These are phyloP conservation scores for Megaleporinus macrocephalus DNA, from an alignment of 2,113 vertebrate genomes.

Conservation along the genomic window DNA sequence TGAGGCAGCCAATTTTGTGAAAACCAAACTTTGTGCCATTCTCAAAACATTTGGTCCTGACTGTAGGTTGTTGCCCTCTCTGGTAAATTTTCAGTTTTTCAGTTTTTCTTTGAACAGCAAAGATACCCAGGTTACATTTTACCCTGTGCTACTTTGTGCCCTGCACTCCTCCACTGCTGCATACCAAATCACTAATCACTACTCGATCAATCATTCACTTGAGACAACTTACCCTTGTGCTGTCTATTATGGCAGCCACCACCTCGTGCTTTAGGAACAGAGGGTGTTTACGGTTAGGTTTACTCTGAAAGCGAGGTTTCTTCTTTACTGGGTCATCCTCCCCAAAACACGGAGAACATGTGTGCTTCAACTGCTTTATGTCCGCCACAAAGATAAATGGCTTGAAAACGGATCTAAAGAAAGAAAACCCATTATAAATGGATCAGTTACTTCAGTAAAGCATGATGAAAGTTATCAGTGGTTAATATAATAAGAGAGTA, in stretches of 20 bases:
- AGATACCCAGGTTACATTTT: too few relatives aligned
- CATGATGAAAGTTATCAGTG: not conserved
- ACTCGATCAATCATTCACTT: not conserved
- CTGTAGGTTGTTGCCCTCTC: too few relatives aligned
- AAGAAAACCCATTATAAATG: conserved; percentile 16
- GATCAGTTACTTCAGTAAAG: not conserved
- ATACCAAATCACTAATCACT: not conserved
- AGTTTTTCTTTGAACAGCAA: too few relatives aligned
- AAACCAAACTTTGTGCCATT: too few relatives aligned
- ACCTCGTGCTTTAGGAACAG: conserved; percentile 88
- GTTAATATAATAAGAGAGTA: too few relatives aligned
- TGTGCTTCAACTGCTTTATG: conserved; percentile 79
- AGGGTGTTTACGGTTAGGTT: conserved; percentile 90
- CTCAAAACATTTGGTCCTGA: too few relatives aligned
- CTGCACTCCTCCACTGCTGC: too few relatives aligned
- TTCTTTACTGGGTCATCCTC: conserved; percentile 86
- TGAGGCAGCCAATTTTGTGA: too few relatives aligned
- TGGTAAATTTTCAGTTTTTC: too few relatives aligned
- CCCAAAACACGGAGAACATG: conserved; percentile 86
- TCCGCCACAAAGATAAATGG: conserved; percentile 91
- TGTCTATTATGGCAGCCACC: conserved; percentile 78
- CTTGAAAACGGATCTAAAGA: conserved; percentile 92
- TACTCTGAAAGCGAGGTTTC: conserved; percentile 85
- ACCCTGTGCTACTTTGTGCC: too few relatives aligned
- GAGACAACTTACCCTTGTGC: conserved; percentile 71